phyloP scores from a whole-genome alignment of 1,140 invertebrate species.

The Zaprionus gabonicus region DNA sequence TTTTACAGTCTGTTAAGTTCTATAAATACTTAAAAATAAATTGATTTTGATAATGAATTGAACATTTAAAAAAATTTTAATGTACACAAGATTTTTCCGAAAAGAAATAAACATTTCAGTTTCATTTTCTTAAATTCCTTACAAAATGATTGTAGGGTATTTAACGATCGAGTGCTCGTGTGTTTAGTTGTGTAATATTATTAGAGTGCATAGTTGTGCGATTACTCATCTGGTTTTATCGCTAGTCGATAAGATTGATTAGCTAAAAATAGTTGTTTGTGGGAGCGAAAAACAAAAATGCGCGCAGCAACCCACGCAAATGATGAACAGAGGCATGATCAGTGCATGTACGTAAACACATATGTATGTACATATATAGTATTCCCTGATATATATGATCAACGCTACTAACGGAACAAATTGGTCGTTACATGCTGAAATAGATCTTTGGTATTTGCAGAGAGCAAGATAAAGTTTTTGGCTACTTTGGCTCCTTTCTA shows the following conservation, averaged over 20 bases:
- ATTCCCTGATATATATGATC: not conserved
- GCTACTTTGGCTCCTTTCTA: not conserved
- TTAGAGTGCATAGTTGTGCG: constrained; percentile 1
- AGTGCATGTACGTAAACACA: not conserved
- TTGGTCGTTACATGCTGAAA: constrained; percentile 34
- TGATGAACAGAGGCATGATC: constrained; percentile 4
- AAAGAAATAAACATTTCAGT: not conserved
- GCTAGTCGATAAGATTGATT: constrained; percentile 24
- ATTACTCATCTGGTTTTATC: constrained; percentile 21
- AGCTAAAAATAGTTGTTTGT: constrained; percentile 15
- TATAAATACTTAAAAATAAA: too few species aligned
- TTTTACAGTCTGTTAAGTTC: too few species aligned
- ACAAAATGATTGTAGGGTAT: not conserved
- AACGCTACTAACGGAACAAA: not conserved
- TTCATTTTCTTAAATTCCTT: not conserved
- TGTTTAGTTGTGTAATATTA: not conserved
- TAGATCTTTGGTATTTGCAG: constrained; percentile 24
- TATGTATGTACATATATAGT: not conserved
- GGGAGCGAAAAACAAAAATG: not conserved
- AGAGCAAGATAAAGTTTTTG: not conserved
- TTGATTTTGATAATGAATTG: too few species aligned
- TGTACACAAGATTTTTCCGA: too few species aligned
- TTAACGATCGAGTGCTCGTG: not conserved
- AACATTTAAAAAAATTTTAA: too few species aligned
- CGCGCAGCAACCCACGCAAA: constrained; percentile 8